Percentiles rank a stretch among this genome's conserved stretches.
Conservation (phyloP, 2,797 vertebrate species). For the Chelidonichthys spinosus region DNA sequence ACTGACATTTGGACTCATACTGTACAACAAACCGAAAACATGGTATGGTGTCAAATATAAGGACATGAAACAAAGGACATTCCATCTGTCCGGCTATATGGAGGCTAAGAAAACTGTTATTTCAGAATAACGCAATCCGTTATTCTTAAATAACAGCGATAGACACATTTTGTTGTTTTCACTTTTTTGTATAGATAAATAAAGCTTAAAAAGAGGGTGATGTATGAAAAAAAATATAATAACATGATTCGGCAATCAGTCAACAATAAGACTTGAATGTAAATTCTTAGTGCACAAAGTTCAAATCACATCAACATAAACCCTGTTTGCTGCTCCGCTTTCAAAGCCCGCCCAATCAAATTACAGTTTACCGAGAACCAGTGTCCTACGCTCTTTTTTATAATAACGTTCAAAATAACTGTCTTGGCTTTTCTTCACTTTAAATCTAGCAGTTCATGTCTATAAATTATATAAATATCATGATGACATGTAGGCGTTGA, state of each 20-base stretch:
- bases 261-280: neutral
- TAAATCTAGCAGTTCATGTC: neutral
- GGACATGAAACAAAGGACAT: too few species aligned
- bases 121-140: neutral
- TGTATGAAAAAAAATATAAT: too few species aligned
- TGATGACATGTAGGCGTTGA: conserved; percentile 14
- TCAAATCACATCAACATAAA: too few species aligned
- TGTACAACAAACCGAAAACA: too few species aligned
- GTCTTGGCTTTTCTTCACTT: neutral
- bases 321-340: neutral
- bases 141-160: neutral
- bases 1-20: neutral
- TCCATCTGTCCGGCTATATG: too few species aligned
- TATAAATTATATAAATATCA: conserved; percentile 23
- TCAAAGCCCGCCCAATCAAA: conserved; percentile 5
- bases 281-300: neutral
- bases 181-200: too few species aligned
- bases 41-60: too few species aligned
- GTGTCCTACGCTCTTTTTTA: neutral
- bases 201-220: too few species aligned
- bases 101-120: too few species aligned
- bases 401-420: conserved; percentile 1
- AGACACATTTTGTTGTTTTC: neutral
- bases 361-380: neutral
- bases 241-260: neutral